Evolutionary conservation across 2,797 vertebrate species (phyloP), one percentile per base, ranked within the genome.

Genomic region (Poecile montanus): DNA sequence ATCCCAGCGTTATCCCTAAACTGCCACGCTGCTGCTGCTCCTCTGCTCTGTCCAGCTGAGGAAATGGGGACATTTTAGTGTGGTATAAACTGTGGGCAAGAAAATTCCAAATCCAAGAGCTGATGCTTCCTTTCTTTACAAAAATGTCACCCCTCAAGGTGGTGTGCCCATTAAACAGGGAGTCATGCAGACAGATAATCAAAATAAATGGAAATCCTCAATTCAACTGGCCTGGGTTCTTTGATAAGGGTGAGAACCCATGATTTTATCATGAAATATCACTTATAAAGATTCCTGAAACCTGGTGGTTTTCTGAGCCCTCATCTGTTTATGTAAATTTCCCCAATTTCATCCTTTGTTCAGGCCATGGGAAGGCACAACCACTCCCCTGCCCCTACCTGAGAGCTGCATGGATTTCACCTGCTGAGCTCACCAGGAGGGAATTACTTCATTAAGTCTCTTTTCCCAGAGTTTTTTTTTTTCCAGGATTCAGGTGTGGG

Each of bases 381-480:
- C 3, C 32, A 17, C 11, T 13, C 15, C 8, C 32, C 16, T 7
- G 22, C 1, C 36, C 44, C 13, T 74, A 57, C 26, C 62, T 89
- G 93, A 58, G 25, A 76, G 36, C n/a, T 36, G 2, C 0, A 17
- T 4, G 65, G 36, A 13, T 58, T 76, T 70, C 82, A 82, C 82
- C 90, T 91, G 76, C 40, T 66, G 44, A 44, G 40, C 61, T 72
- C 27, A 7, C 9, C 34, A 0, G 4, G 36, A 8, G 57, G 30
- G 8, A 8, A 4, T 18, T 22, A 0, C 5, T 40, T 36, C 16
- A 63, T 70, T 67, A 6, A 12, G 3, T 7, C 10, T 2, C 20
- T 44, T 47, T 2, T 2, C 1, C 15, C 9, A 0, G 0, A 0
- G 1, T 1, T 6, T 11, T 66, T 17, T 32, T 13, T 66, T 17